Evolutionary conservation across 2,797 vertebrate species (phyloP).

Genomic region (Crenichthys baileyi): DNA sequence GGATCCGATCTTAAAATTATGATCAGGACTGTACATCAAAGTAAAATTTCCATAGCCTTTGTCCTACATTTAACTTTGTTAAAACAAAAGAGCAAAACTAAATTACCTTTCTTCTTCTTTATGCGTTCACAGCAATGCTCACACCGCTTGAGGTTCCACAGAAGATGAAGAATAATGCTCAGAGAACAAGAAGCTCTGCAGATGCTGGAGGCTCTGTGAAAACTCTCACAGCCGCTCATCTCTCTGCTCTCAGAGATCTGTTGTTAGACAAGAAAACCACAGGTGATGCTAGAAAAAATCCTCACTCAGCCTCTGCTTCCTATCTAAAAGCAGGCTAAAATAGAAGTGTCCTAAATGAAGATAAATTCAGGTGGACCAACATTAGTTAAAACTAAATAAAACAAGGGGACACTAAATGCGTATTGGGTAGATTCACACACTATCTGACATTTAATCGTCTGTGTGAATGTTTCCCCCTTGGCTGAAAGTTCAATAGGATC

Average conservation of each 20-base stretch:
- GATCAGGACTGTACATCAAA: no score
- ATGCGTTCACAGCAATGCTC: slow-evolving; percentile 26
- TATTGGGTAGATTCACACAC: background rate
- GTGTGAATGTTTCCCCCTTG: background rate
- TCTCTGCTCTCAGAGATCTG: slow-evolving; percentile 54
- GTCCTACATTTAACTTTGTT: background rate
- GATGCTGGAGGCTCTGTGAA: background rate
- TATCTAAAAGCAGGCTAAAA: no score
- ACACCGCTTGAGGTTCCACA: slow-evolving; percentile 4
- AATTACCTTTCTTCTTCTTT: background rate
- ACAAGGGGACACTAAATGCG: background rate
- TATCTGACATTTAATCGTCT: background rate
- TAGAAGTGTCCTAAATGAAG: background rate
- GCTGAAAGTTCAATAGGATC: background rate
- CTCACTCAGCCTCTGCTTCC: no score
- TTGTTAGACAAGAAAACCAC: slow-evolving; percentile 61
- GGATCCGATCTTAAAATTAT: no score
- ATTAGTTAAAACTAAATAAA: background rate
- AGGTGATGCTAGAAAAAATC: slow-evolving; percentile 34
- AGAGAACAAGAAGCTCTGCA: slow-evolving; percentile 11
- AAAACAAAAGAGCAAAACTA: background rate
- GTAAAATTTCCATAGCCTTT: no score
- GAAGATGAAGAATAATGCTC: slow-evolving; percentile 13
- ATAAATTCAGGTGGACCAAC: background rate
- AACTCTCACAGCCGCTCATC: slow-evolving; percentile 38